phyloP scores from a whole-genome alignment of 2,888 invertebrate species.

The Pandemis heparana region DNA sequence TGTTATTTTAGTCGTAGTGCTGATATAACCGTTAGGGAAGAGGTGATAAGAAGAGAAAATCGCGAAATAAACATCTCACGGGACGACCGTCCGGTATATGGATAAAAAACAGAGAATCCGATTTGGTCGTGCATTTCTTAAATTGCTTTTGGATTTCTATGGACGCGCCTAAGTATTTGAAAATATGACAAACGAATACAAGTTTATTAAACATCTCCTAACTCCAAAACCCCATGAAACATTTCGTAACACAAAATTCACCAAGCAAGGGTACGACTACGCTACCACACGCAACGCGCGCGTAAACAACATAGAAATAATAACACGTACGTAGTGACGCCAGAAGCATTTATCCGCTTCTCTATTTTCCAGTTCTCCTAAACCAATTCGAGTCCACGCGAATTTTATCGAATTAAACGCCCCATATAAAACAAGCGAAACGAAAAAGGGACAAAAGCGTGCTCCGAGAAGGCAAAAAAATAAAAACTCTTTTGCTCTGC shows the following conservation, averaged over 20 bases:
- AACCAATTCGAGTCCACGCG: slow-evolving; percentile 72
- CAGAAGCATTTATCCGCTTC: slow-evolving; percentile 56
- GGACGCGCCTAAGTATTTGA: not conserved
- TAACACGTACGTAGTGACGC: slow-evolving; percentile 46
- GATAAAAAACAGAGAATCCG: not conserved
- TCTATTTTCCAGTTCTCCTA: slow-evolving; percentile 64
- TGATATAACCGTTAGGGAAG: not conserved
- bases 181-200: not conserved
- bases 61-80: not conserved
- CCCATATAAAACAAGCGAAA: slow-evolving; percentile 77
- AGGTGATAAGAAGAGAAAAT: not conserved
- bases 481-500: slow-evolving; percentile 60
- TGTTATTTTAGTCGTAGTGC: too few relatives aligned
- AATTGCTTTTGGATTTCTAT: too few relatives aligned
- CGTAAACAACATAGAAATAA: slow-evolving; percentile 32
- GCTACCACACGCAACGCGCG: slow-evolving; percentile 19
- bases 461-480: slow-evolving; percentile 63
- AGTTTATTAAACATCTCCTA: not conserved
- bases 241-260: not conserved
- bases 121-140: too few relatives aligned
- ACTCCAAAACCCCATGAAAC: not conserved
- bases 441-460: slow-evolving; percentile 73
- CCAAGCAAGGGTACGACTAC: slow-evolving; percentile 7
- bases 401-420: slow-evolving; percentile 80
- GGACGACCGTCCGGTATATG: not conserved